phyloP scores from a whole-genome alignment of 2,797 vertebrate genomes.

The Dicrostonyx torquatus region DNA sequence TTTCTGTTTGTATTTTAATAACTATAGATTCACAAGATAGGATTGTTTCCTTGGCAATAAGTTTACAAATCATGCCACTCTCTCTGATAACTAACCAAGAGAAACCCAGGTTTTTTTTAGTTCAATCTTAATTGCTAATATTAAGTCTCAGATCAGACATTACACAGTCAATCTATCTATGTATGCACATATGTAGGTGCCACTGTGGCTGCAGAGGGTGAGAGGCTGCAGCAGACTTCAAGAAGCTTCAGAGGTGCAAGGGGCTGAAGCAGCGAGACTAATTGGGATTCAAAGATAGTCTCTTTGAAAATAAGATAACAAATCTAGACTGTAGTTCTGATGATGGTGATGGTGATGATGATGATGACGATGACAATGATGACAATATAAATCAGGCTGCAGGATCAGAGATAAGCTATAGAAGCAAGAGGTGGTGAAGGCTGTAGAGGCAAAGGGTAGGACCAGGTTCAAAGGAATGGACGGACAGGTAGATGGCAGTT shows the following conservation, averaged over 20 bases:
- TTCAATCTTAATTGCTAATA: background rate
- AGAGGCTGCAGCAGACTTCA: background rate
- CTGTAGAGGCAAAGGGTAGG: background rate
- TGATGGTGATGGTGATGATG: background rate
- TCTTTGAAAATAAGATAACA: background rate
- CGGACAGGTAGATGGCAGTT: background rate
- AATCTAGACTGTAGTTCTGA: background rate
- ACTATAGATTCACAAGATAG: background rate
- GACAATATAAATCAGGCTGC: background rate
- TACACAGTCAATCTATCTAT: background rate
- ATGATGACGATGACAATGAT: background rate
- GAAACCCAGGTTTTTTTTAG: background rate
- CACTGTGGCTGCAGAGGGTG: background rate
- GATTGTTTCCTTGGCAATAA: background rate
- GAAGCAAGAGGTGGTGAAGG: background rate
- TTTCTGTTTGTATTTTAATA: background rate
- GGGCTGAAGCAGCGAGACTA: background rate
- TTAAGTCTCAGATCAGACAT: background rate
- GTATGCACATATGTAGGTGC: background rate
- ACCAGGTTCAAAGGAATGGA: background rate
- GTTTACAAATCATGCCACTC: background rate
- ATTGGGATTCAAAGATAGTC: background rate
- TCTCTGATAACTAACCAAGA: background rate
- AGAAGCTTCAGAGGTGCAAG: background rate
- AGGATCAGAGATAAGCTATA: background rate